Evolutionary conservation across 2,113 vertebrate genomes (phyloP).

Genomic region (Parus major): DNA sequence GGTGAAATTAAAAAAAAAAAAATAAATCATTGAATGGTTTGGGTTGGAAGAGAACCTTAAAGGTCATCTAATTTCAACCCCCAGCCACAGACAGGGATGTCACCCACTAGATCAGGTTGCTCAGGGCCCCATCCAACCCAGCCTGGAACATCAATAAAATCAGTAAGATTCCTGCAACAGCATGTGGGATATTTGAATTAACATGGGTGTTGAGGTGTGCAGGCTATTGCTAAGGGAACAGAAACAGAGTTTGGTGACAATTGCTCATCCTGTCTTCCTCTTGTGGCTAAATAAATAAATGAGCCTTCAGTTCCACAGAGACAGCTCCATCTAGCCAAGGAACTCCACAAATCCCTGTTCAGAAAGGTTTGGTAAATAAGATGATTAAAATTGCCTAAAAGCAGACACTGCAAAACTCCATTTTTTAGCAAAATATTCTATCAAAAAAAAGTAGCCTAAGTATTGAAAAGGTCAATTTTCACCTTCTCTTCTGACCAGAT

Average conservation of each 20-base stretch:
- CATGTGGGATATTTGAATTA: neutral
- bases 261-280: neutral
- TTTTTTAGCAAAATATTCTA: neutral
- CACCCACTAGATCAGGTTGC: neutral
- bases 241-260: accelerated
- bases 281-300: neutral
- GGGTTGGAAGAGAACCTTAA: neutral
- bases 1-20: neutral
- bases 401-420: neutral
- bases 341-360: neutral
- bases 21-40: neutral
- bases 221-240: neutral
- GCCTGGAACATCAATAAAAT: neutral
- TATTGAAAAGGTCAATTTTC: neutral
- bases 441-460: neutral
- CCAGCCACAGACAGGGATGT: neutral
- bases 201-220: neutral
- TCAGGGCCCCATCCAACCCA: neutral
- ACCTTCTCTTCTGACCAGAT: neutral
- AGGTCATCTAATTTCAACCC: neutral
- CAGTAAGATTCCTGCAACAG: neutral
- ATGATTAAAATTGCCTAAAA: neutral
- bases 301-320: neutral
- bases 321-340: neutral
- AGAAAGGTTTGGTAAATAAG: neutral